These are phyloP conservation scores for Crotalus viridis DNA, from an alignment of 2,113 vertebrate genomes.

Conservation along the genomic window DNA sequence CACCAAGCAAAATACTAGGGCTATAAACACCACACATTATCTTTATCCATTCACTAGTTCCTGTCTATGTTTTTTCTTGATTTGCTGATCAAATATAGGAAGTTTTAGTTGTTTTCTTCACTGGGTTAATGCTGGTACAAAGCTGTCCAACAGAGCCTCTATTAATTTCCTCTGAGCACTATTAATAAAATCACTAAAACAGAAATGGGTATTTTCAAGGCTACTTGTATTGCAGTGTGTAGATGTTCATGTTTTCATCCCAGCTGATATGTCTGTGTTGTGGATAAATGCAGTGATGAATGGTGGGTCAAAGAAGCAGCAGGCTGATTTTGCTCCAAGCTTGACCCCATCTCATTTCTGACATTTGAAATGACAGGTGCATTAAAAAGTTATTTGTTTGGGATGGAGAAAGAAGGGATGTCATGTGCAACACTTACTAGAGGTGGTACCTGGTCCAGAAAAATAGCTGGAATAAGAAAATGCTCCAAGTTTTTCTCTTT, in stretches of 20 bases:
- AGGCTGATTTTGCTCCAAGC: conserved; percentile 64
- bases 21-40: not conserved
- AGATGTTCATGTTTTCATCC: conserved; percentile 37
- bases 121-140: conserved; percentile 38
- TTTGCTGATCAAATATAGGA: not conserved
- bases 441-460: conserved; percentile 34
- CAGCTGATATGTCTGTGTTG: conserved; percentile 49
- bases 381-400: conserved; percentile 64
- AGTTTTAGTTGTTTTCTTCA: conserved; percentile 30
- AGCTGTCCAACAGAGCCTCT: conserved; percentile 41
- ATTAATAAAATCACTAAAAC: conserved; percentile 53
- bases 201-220: conserved; percentile 47
- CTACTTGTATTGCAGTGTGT: conserved; percentile 28
- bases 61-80: conserved; percentile 19
- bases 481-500: conserved; percentile 5
- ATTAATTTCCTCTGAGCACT: conserved; percentile 25
- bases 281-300: conserved; percentile 66
- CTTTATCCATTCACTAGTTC: conserved; percentile 6
- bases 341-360: conserved; percentile 62
- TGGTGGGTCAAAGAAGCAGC: conserved; percentile 64
- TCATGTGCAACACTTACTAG: conserved; percentile 16
- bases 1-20: not conserved
- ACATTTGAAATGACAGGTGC: conserved; percentile 65
- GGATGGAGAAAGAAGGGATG: conserved; percentile 25
- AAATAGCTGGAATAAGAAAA: not conserved